phyloP scores from a whole-genome alignment of 1,140 invertebrate species.

The Ptiloglossa arizonensis region DNA sequence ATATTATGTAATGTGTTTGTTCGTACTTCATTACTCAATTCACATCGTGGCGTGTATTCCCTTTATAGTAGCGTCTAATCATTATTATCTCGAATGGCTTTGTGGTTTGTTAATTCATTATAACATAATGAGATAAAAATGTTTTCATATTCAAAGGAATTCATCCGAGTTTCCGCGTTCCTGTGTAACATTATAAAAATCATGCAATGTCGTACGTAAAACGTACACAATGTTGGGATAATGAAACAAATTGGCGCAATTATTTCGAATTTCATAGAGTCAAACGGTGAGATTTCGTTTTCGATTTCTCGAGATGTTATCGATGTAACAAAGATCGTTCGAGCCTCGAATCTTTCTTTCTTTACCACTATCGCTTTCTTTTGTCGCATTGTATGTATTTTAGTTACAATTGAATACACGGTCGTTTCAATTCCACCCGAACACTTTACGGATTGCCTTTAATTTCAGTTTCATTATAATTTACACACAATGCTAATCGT shows the following conservation, averaged over 20 bases:
- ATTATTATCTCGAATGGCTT: conserved; percentile 7
- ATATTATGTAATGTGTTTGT: background rate
- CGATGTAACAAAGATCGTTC: too few species aligned
- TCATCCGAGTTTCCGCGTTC: conserved; percentile 22
- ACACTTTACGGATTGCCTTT: background rate
- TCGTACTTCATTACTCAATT: background rate
- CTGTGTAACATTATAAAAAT: conserved; percentile 14
- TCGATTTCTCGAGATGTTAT: conserved; percentile 2
- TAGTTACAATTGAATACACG: background rate
- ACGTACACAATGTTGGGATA: background rate
- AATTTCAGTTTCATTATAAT: conserved; percentile 3
- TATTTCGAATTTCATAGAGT: background rate
- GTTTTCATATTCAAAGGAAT: background rate
- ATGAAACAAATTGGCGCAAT: background rate
- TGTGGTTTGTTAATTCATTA: background rate
- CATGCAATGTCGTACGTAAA: background rate
- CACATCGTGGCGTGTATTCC: background rate
- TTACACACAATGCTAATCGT: conserved; percentile 16
- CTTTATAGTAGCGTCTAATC: background rate
- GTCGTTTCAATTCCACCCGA: background rate
- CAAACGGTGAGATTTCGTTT: background rate
- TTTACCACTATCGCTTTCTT: background rate
- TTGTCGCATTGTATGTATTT: background rate
- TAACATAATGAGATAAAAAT: background rate
- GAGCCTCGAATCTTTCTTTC: background rate